A percentile compares a stretch with the other conserved stretches of the same genome.
These are phyloP conservation scores for Oligia strigilis DNA, from an alignment of 2,888 invertebrate genomes.

Conservation along the genomic window DNA sequence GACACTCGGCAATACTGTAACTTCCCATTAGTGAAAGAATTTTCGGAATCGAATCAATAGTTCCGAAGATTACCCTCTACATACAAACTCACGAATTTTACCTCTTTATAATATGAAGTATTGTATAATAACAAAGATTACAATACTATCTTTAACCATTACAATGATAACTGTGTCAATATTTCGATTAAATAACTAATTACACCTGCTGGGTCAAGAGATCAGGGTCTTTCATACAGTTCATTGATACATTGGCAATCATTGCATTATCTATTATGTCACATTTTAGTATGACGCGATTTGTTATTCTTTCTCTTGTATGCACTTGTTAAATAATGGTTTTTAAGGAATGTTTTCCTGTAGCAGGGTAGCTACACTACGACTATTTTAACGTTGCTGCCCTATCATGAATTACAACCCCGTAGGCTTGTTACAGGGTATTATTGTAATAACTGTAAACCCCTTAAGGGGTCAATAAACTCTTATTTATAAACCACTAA, in stretches of 20 bases:
- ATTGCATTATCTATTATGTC: conserved; percentile 16
- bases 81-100: not conserved
- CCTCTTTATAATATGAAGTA: not conserved
- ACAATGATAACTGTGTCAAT: not conserved
- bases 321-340: not conserved
- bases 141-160: not conserved
- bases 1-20: not conserved
- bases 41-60: not conserved
- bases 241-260: conserved; percentile 14
- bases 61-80: not conserved
- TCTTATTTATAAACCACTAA: not conserved
- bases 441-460: not conserved
- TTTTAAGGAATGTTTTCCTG: not conserved
- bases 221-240: conserved; percentile 29
- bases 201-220: conserved; percentile 18
- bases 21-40: not conserved
- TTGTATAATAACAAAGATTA: not conserved
- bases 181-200: not conserved
- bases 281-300: conserved; percentile 1
- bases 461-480: not conserved
- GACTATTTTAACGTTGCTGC: not conserved
- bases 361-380: not conserved
- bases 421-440: not conserved
- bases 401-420: not conserved
- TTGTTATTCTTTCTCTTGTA: conserved; percentile 5